Conservation (phyloP, 2,113 vertebrate species). For the Hippocampus barbouri region DNA sequence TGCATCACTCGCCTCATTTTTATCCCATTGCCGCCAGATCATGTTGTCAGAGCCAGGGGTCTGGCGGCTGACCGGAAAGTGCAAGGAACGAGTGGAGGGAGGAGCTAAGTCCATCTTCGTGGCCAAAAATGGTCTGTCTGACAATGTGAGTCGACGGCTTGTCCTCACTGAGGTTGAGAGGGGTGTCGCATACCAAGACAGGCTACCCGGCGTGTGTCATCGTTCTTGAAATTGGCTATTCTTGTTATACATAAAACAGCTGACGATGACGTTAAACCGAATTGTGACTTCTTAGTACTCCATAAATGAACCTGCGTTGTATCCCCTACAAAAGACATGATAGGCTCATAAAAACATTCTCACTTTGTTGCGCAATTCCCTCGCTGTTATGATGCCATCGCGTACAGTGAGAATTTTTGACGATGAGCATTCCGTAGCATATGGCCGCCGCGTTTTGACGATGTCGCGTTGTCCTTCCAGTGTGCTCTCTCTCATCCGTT, state of each 20-base stretch:
- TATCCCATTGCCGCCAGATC: no score
- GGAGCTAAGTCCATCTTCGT: no score
- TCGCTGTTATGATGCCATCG: not conserved
- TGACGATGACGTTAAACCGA: not conserved
- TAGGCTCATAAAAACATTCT: not conserved
- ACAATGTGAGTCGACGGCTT: no score
- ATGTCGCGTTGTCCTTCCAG: slow-evolving; percentile 8
- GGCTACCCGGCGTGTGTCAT: not conserved
- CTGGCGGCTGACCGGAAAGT: no score
- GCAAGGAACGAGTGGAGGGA: no score
- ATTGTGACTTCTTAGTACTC: not conserved
- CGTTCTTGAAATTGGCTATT: not conserved
- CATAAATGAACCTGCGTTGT: not conserved
- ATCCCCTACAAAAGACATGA: no score
- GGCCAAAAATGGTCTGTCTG: no score
- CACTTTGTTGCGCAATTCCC: not conserved
- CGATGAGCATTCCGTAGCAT: slow-evolving; percentile 23
- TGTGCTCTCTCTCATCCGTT: slow-evolving; percentile 15
- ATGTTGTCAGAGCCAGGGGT: no score
- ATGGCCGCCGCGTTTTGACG: slow-evolving; percentile 30
- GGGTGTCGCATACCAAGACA: not conserved
- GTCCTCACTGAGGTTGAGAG: no score
- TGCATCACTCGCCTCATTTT: no score
- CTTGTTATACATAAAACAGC: not conserved
- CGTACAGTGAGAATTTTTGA: not conserved